These are phyloP conservation scores for Aegotheles bennettii DNA, from an alignment of 2,113 vertebrate genomes.

Conservation along the genomic window DNA sequence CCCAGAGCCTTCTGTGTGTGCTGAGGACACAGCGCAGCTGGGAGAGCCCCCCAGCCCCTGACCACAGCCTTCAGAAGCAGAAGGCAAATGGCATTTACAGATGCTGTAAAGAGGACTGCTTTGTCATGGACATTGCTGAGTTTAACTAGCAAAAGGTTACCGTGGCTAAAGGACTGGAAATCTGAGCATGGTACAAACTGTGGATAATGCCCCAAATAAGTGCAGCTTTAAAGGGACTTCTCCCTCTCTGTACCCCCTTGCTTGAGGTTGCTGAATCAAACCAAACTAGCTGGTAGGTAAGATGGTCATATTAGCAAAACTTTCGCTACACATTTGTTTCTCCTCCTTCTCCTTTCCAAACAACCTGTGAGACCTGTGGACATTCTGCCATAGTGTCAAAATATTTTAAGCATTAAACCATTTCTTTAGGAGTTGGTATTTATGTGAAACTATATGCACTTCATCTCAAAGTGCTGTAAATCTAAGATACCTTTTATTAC, in stretches of 20 bases:
- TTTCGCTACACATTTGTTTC: background rate
- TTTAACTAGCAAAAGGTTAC: background rate
- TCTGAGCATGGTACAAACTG: background rate
- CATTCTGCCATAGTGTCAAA: background rate
- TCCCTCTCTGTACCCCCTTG: background rate
- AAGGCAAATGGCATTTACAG: background rate
- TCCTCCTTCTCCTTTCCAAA: background rate
- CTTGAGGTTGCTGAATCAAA: background rate
- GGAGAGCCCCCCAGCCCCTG: rapidly evolving
- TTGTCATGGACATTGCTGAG: background rate
- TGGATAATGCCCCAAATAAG: background rate
- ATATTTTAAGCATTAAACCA: background rate
- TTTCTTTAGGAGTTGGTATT: background rate
- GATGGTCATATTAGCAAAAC: background rate
- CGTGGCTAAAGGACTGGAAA: background rate
- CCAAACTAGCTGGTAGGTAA: background rate
- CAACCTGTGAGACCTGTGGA: background rate
- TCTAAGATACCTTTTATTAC: background rate
- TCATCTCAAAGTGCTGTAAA: background rate
- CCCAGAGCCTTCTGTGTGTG: background rate
- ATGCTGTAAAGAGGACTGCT: background rate
- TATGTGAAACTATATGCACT: background rate
- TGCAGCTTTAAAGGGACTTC: background rate
- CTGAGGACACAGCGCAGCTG: background rate
- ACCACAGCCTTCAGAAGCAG: background rate